Evolutionary conservation across 2,888 invertebrate species (phyloP), one percentile per base, ranked within the genome.

Genomic region (Neria commutata): DNA sequence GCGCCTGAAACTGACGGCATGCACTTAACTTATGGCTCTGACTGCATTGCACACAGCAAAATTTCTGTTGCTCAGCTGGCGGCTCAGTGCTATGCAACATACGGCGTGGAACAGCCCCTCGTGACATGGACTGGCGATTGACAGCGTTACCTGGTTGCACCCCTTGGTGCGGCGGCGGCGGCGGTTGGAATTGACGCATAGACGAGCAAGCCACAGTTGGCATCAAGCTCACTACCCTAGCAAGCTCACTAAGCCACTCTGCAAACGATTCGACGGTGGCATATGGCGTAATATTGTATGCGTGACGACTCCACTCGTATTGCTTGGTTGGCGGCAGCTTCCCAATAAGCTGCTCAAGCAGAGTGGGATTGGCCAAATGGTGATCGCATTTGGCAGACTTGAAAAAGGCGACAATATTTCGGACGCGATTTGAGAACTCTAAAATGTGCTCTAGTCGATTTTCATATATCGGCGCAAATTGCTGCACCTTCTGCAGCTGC

Each of bases 1-100:
- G 55, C 42, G 55, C 25, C 25, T 55, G 55, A 23, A 58, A 58
- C 21, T 42, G 42, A 5, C 21, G 42, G 21, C 42, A 42, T 19
- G 42, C 42, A 21, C 42, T 42, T 14, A 42, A 14, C 21, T 42
- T 42, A 21, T 42, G 42, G 42, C 42, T 42, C 21, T 19, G 17
- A 21, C 21, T 19, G 42, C 42, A 42, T 42, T 42, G 42, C 17
- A 42, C 42, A 42, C 42, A 42, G 21, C 42, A 8, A 14, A 19
- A 4, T 42, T 17, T 17, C 4, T 42, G 42, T 8, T 17, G 21
- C 21, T 42, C 19, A 6, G 42, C 42, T 42, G 3, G 19, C 4
- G 42, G 21, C 21, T 42, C 21, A 21, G 42, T 42, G 42, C 42
- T 42, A 14, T 42, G 42, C 17, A 42, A 42, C 4, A 42, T 21